Conservation (phyloP, 1,140 invertebrate genomes). For the Panonychus citri region DNA sequence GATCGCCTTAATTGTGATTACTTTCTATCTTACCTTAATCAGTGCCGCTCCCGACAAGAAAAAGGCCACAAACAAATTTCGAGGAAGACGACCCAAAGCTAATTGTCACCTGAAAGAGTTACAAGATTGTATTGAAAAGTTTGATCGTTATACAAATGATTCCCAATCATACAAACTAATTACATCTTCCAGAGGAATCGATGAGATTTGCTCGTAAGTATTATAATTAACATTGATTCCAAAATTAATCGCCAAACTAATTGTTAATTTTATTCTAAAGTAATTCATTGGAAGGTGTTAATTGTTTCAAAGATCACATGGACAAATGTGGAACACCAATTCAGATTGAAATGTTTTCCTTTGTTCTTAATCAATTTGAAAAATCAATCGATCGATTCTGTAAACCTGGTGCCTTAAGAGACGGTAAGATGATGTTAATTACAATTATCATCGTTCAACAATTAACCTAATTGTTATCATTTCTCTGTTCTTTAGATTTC, state of each 20-base stretch:
- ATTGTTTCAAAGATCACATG: slow-evolving; percentile 15
- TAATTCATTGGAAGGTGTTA: slow-evolving; percentile 4
- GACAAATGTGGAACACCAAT: slow-evolving; percentile 17
- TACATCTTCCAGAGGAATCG: slow-evolving; percentile 13
- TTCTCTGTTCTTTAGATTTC: slow-evolving; percentile 3
- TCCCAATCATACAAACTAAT: slow-evolving; percentile 10
- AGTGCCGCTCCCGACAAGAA: not conserved
- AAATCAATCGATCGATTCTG: slow-evolving; percentile 16
- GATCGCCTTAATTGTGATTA: too few species aligned
- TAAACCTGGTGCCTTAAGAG: slow-evolving; percentile 1
- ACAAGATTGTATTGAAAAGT: slow-evolving; percentile 15
- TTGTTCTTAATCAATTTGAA: slow-evolving; percentile 13
- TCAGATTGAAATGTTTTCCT: slow-evolving; percentile 16
- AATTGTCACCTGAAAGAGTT: slow-evolving; percentile 17
- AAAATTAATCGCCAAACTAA: too few species aligned
- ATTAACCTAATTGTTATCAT: not conserved
- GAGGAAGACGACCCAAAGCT: not conserved
- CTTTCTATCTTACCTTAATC: too few species aligned
- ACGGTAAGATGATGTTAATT: not conserved
- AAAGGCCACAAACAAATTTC: not conserved
- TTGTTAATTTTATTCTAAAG: too few species aligned
- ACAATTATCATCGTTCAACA: not conserved
- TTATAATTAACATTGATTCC: too few species aligned
- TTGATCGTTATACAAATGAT: slow-evolving; percentile 14
- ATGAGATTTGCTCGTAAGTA: slow-evolving; percentile 16